A percentile compares a stretch with the other conserved stretches of the same genome.
Conservation (phyloP, 2,113 vertebrate genomes). For the Trogon melanurus region DNA sequence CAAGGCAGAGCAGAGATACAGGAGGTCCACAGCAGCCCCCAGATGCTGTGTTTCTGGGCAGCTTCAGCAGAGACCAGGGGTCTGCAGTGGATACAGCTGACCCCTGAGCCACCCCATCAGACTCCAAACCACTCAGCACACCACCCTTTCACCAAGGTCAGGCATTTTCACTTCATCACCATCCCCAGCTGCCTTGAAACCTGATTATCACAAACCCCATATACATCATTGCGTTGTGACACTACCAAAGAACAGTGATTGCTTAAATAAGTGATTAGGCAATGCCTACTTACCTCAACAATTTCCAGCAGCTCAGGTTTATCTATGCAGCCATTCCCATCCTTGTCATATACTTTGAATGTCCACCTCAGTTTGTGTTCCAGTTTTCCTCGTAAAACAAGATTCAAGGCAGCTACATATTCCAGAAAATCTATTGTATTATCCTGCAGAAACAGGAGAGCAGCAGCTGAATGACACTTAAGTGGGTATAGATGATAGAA, state of each 20-base stretch:
- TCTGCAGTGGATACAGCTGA: rapidly evolving
- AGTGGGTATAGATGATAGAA: rapidly evolving
- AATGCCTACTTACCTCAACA: slow-evolving; percentile 83
- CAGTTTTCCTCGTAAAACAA: slow-evolving; percentile 91
- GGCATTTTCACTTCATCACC: not conserved
- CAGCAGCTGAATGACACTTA: not conserved
- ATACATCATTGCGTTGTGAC: not conserved
- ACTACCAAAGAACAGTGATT: slow-evolving; percentile 13
- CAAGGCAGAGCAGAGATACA: not conserved
- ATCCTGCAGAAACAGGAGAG: slow-evolving; percentile 76
- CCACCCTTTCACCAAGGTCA: not conserved
- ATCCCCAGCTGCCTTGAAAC: not conserved
- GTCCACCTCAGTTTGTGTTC: slow-evolving; percentile 97
- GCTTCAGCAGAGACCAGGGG: not conserved
- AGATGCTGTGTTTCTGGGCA: not conserved
- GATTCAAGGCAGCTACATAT: slow-evolving; percentile 92
- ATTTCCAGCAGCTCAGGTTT: slow-evolving; percentile 93
- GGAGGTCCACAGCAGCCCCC: not conserved
- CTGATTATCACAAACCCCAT: not conserved
- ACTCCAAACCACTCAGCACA: not conserved
- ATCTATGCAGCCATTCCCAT: slow-evolving; percentile 93
- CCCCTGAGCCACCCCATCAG: not conserved
- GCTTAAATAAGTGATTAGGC: not conserved
- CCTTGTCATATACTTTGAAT: slow-evolving; percentile 96
- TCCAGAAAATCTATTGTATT: slow-evolving; percentile 97